Evolutionary conservation across 2,113 vertebrate species (phyloP), one percentile per base, ranked within the genome.

Genomic region (Salvator merianae): DNA sequence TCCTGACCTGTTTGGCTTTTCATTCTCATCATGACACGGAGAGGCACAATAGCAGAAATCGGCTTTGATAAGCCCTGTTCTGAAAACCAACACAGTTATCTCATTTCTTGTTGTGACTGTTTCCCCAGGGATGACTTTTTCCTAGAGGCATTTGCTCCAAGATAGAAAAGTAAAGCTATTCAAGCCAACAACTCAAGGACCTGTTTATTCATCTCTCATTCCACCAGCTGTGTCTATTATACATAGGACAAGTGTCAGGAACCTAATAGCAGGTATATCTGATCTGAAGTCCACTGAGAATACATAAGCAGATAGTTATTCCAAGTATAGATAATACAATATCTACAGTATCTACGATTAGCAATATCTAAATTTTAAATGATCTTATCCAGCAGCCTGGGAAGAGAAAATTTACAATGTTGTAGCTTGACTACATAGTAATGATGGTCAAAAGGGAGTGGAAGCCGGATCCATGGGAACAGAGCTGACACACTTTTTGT

Each of bases 171-270:
- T 86, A 92, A 43, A 82, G 47, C 38, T 2, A 36, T 22, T 77
- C 62, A 87, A 69, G 55, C 83, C 86, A 4, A 20, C 71, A 59
- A 34, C 68, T 85, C 30, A 66, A n/a, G 0, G 5, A 16, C 63
- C 72, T 53, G 7, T 79, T 90, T 82, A 50, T 63, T 34, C 36
- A 84, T 14, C 86, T 91, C 90, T 75, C 86, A 5, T 5, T 83
- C 34, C 79, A 22, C 5, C 77, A 36, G 59, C 50, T 0, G 3
- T 0, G 71, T 53, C 88, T 40, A 24, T 88, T 89, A 77, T 3
- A 14, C 14, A 7, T 18, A 38, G 55, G 65, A 87, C 40, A 63
- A 47, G 38, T 70, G 68, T 71, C 76, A 72, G 36, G 75, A 3
- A 1, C 2, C 36, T 63, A 59, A 77, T 10, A 14, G 36, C 22